Conservation (phyloP, 2,888 invertebrate species). For the Colostygia pectinataria region DNA sequence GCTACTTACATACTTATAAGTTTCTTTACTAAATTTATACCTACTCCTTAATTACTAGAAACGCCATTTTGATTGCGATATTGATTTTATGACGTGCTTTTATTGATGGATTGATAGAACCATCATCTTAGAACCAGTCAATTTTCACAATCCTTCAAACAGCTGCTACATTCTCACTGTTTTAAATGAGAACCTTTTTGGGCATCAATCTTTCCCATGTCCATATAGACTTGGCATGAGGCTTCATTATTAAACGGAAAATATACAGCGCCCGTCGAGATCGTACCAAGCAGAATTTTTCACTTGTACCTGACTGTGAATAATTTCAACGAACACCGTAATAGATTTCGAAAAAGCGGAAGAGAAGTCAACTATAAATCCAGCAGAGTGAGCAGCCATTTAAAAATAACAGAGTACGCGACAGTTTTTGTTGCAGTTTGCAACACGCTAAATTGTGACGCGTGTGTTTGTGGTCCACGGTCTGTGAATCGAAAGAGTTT, state of each 20-base stretch:
- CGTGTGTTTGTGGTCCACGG: constrained; percentile 28
- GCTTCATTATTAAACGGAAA: constrained; percentile 46
- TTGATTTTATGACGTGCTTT: no score
- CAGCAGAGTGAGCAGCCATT: constrained; percentile 50
- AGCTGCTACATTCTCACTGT: constrained; percentile 5
- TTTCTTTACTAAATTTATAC: no score
- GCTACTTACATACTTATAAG: no score
- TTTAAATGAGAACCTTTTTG: constrained; percentile 27
- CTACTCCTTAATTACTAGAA: no score
- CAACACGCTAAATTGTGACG: constrained; percentile 30
- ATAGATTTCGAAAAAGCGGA: constrained; percentile 70
- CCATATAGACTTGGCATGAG: constrained; percentile 37
- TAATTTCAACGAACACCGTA: constrained; percentile 61
- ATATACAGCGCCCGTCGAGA: constrained; percentile 44
- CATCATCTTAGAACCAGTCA: no score
- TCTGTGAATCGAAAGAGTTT: constrained; percentile 25
- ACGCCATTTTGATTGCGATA: no score
- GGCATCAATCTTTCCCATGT: constrained; percentile 25
- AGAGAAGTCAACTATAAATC: constrained; percentile 67
- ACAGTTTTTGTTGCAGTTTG: constrained; percentile 29
- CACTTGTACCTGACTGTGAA: constrained; percentile 58
- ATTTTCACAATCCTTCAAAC: not conserved
- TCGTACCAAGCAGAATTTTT: constrained; percentile 50
- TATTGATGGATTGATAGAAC: no score
- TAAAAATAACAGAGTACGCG: constrained; percentile 47